Evolutionary conservation across 2,113 vertebrate genomes (phyloP), one percentile per base, ranked within the genome.

Genomic region (Chionis minor): DNA sequence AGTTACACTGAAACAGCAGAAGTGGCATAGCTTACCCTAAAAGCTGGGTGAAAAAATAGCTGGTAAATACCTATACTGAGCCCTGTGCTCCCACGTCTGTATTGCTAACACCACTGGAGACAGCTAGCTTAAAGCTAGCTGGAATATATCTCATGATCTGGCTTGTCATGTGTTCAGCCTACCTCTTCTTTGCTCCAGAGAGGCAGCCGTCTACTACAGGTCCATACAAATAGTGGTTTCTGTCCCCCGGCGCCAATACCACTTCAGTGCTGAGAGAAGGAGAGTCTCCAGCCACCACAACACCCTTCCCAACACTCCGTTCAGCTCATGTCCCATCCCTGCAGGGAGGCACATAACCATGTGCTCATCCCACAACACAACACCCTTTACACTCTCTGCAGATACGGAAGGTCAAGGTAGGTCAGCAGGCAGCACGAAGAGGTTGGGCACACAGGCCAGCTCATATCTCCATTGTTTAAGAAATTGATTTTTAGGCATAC

Each of bases 191-290:
- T 61, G 16, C 24, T 80, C 19, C 74, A 52, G 9, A 22, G 67
- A 38, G 44, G 44, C 40, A 87, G 42, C 35, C 24, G 14, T 24
- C 54, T 67, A 18, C 30, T 82, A 26, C 14, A n/a, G 35, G 7
- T 72, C 38, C 54, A 22, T 54, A 47, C 8, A 55, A 62, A 63
- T 3, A 40, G 26, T 21, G 40, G 4, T 59, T 62, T 66, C 86
- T 65, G n/a, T 26, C 28, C 9, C 5, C 5, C 3, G 0, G 0
- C 4, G 6, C 26, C 73, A 20, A 2, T 6, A 33, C 4, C 63
- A 51, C 14, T 33, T 87, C 18, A 45, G 13, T 32, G 42, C 32
- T 74, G n/a, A 40, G 24, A 55, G 49, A 72, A 92, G 28, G 12
- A 75, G 21, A 32, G n/a, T 15, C 8, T 51, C 45, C 69, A 80